A percentile compares a stretch with the other conserved stretches of the same genome.
Evolutionary conservation across 2,113 vertebrate genomes (phyloP).

Genomic region (Salvelinus alpinus): DNA sequence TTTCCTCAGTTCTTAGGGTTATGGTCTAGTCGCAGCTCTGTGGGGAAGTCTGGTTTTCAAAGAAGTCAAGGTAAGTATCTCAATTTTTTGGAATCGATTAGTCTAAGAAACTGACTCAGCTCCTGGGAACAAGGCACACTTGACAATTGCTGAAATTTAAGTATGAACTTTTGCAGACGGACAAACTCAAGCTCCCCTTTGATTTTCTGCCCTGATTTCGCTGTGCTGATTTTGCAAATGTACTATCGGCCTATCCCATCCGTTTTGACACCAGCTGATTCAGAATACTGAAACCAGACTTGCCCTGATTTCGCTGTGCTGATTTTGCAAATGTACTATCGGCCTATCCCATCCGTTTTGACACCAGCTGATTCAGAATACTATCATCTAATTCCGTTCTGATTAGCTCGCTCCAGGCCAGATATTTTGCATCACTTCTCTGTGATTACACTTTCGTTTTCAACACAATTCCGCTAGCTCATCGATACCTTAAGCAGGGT

Average conservation of each 20-base stretch:
- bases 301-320: too few species aligned
- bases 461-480: too few species aligned
- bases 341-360: too few species aligned
- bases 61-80: slow-evolving; percentile 83
- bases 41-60: slow-evolving; percentile 88
- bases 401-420: neutral
- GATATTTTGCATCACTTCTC: neutral
- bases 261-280: neutral
- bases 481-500: slow-evolving; percentile 32
- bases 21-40: slow-evolving; percentile 84
- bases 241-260: neutral
- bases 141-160: too few species aligned
- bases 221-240: neutral
- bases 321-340: too few species aligned
- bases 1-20: slow-evolving; percentile 72
- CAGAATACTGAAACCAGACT: too few species aligned
- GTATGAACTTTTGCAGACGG: too few species aligned
- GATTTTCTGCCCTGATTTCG: neutral
- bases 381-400: neutral
- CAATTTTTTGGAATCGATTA: too few species aligned
- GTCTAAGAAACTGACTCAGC: too few species aligned
- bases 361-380: too few species aligned
- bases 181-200: neutral
- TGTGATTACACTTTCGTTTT: neutral
- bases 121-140: too few species aligned